Conservation (phyloP, 2,113 vertebrate genomes). For the Hippocampus barbouri region DNA sequence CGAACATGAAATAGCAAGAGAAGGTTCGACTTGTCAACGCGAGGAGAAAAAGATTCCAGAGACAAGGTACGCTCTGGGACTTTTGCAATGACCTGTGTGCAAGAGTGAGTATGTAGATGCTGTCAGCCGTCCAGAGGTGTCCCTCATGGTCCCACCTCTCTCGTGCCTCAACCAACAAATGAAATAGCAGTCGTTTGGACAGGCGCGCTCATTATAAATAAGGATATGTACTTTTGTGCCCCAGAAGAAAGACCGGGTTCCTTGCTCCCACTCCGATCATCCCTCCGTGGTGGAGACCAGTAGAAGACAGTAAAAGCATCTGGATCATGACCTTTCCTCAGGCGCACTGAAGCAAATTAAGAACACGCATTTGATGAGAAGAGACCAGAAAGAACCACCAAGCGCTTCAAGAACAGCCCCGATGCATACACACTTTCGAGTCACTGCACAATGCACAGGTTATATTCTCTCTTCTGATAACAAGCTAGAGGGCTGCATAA, state of each 20-base stretch:
- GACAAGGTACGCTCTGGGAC: slow-evolving; percentile 65
- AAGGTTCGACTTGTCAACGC: slow-evolving; percentile 56
- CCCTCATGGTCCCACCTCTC: slow-evolving; percentile 29
- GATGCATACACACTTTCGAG: slow-evolving; percentile 45
- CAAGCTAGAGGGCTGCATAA: slow-evolving; percentile 20
- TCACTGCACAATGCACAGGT: slow-evolving; percentile 50
- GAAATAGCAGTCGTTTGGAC: slow-evolving; percentile 40
- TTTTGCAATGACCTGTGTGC: slow-evolving; percentile 51
- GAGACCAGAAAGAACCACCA: slow-evolving; percentile 58
- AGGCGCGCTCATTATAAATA: slow-evolving; percentile 59
- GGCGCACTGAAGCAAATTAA: slow-evolving; percentile 68
- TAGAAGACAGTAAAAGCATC: slow-evolving; percentile 57
- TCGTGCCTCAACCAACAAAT: slow-evolving; percentile 45
- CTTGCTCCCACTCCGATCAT: slow-evolving; percentile 36
- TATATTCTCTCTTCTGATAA: slow-evolving; percentile 48
- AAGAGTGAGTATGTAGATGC: slow-evolving; percentile 50
- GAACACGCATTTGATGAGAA: slow-evolving; percentile 65
- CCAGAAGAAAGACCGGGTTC: slow-evolving; percentile 31
- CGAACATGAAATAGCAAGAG: not conserved
- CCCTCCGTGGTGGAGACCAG: slow-evolving; percentile 43
- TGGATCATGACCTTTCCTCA: slow-evolving; percentile 72
- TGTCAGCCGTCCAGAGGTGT: slow-evolving; percentile 59
- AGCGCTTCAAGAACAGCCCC: slow-evolving; percentile 45
- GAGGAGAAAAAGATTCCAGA: slow-evolving; percentile 48
- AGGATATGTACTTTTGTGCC: slow-evolving; percentile 39